Evolutionary conservation across 1,140 invertebrate genomes (phyloP), one percentile per base, ranked within the genome.

Genomic region (Mizuhopecten yessoensis): DNA sequence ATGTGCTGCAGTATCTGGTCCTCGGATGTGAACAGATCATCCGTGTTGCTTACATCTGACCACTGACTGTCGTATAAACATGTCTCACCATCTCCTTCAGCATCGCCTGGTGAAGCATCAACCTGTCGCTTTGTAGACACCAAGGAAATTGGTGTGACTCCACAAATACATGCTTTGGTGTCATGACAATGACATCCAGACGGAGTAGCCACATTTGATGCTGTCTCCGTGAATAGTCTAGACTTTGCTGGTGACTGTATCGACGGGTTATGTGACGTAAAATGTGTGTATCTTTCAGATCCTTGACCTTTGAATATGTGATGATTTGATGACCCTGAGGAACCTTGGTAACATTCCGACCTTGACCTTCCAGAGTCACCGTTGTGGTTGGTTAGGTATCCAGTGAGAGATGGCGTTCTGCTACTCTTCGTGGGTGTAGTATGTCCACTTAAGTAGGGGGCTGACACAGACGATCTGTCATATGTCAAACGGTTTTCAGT

Each of bases 291-390:
- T 75, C 57, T 75, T 75, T 75, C 23, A 75, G 57, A 75, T 75
- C 57, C 57, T 75, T 75, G 57, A 29, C 57, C 57, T n/a, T 75
- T 75, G 57, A 75, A 75, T n/a, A 29, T 75, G 57, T 29, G n/a
- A 75, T 75, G 23, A 75, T 75, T 29, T 75, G 57, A n/a, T 75
- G 57, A 75, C 57, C 17, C n/a, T 5, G 57, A 75, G 5, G 9
- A 9, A 75, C 57, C 57, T 29, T 75, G 57, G n/a, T 29, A 29
- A 75, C n/a, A 29, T 75, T n/a, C n/a, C 11, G 57, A 75, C 57
- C 57, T 75, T 75, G 57, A 75, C 57, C n/a, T 75, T 75, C 29
- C 57, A n/a, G 57, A n/a, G 5, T 75, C 17, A 45, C 42, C 17
- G n/a, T 75, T 75, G n/a, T n/a, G 57, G 57, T 29, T 75, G 57